A percentile compares a stretch with the other conserved stretches of the same genome.
phyloP scores from a whole-genome alignment of 92 coral and sea anemone species.

The Pocillopora grandis region DNA sequence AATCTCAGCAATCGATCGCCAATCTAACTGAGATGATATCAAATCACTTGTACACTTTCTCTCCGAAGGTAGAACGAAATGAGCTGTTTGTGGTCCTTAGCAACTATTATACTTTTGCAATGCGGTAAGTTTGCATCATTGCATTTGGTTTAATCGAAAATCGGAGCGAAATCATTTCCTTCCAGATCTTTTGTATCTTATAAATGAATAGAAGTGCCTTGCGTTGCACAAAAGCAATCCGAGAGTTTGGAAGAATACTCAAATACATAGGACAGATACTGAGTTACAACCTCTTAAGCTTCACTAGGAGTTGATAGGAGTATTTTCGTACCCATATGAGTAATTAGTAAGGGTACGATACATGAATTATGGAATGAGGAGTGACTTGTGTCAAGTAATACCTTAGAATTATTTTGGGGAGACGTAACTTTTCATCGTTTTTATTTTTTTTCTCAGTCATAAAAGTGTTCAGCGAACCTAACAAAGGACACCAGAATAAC shows the following conservation, averaged over 20 bases:
- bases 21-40: background rate
- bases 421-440: background rate
- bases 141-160: background rate
- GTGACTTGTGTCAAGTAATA: no score
- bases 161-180: background rate
- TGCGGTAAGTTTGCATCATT: slow-evolving; percentile 10
- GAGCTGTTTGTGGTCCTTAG: slow-evolving; percentile 5
- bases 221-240: no score
- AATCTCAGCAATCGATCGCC: background rate
- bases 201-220: no score
- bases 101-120: background rate
- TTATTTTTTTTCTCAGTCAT: background rate
- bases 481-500: slow-evolving; percentile 11
- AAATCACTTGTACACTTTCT: background rate
- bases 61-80: slow-evolving; percentile 1
- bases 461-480: background rate
- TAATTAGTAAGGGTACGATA: no score
- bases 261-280: no score
- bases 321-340: no score
- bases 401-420: no score
- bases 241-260: no score
- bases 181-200: no score
- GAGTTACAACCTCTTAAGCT: no score
- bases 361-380: no score
- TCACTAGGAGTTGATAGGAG: no score